Evolutionary conservation across 2,888 invertebrate genomes (phyloP).

Genomic region (Euspilapteryx auroguttella): DNA sequence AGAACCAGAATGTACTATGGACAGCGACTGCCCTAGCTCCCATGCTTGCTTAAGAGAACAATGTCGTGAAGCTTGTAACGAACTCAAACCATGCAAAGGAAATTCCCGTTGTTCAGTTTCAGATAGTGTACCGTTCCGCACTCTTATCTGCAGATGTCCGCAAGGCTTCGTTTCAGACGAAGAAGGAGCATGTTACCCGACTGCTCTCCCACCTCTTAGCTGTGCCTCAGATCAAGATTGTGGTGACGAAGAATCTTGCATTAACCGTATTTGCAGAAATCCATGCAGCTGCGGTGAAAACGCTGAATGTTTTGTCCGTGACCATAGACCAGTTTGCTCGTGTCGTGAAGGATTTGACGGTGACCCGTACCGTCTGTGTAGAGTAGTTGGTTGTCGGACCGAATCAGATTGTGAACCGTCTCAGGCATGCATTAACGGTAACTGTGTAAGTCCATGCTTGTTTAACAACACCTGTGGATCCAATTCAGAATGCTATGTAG

Average conservation of each 20-base stretch:
- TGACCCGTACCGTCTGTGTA: conserved; percentile 81
- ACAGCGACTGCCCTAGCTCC: conserved; percentile 79
- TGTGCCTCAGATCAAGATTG: conserved; percentile 83
- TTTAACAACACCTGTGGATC: conserved; percentile 78
- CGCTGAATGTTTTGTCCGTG: conserved; percentile 77
- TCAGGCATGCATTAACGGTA: conserved; percentile 82
- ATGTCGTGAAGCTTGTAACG: conserved; percentile 78
- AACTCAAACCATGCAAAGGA: conserved; percentile 74
- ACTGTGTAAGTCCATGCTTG: conserved; percentile 85
- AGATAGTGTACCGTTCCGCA: conserved; percentile 83
- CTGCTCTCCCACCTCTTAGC: conserved; percentile 70
- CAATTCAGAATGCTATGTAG: conserved; percentile 80
- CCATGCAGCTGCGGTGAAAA: conserved; percentile 88
- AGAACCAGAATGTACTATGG: conserved; percentile 73
- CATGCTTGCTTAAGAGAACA: conserved; percentile 78
- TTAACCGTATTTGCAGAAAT: conserved; percentile 82
- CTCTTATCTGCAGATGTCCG: conserved; percentile 87
- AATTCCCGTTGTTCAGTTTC: conserved; percentile 80
- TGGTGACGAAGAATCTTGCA: conserved; percentile 75
- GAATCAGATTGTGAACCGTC: conserved; percentile 83
- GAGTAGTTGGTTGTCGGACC: conserved; percentile 77
- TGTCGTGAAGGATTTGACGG: conserved; percentile 85
- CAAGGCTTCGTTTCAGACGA: conserved; percentile 82
- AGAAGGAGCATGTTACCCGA: conserved; percentile 76
- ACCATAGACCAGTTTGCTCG: conserved; percentile 85